phyloP scores from a whole-genome alignment of 2,113 vertebrate species.

The Gymnogyps californianus region DNA sequence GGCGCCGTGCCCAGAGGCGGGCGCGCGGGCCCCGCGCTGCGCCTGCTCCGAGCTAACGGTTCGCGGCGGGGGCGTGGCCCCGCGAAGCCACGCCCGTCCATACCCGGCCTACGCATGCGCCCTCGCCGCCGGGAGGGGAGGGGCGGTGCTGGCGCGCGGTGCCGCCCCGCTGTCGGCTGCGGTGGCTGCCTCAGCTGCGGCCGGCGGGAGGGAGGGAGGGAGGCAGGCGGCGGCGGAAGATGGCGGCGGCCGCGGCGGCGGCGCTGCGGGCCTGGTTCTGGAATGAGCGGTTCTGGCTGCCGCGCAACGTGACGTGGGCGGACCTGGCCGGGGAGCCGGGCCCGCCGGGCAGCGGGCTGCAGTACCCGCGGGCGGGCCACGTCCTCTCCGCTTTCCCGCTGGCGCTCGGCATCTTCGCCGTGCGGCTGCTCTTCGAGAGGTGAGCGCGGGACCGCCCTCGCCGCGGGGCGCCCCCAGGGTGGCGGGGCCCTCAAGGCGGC shows the following conservation, averaged over 20 bases:
- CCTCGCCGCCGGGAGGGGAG: too few species aligned
- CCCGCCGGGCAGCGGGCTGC: slow-evolving; percentile 63
- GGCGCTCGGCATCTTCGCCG: slow-evolving; percentile 83
- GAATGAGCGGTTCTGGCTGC: slow-evolving; percentile 95
- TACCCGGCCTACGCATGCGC: not conserved
- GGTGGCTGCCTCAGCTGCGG: not conserved
- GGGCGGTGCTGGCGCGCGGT: not conserved
- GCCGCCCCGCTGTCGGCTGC: not conserved
- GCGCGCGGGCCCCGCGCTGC: not conserved
- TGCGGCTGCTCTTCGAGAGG: slow-evolving; percentile 93
- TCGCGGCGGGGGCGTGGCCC: not conserved
- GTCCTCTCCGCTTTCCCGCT: slow-evolving; percentile 84
- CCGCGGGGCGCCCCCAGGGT: not conserved
- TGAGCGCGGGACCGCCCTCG: slow-evolving; percentile 45
- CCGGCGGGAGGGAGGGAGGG: not conserved
- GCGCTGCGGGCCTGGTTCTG: slow-evolving; percentile 89
- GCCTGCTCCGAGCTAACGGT: not conserved
- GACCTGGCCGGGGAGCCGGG: slow-evolving; percentile 83
- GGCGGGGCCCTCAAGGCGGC: not conserved
- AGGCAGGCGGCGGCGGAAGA: slow-evolving; percentile 40
- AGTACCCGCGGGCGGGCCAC: slow-evolving; percentile 81
- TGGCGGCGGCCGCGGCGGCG: slow-evolving; percentile 54
- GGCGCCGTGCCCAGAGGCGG: not conserved
- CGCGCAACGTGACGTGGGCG: slow-evolving; percentile 94
- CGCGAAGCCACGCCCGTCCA: fast-evolving